Evolutionary conservation across 2,888 invertebrate genomes (phyloP).

Genomic region (Andricus quercusramuli): DNA sequence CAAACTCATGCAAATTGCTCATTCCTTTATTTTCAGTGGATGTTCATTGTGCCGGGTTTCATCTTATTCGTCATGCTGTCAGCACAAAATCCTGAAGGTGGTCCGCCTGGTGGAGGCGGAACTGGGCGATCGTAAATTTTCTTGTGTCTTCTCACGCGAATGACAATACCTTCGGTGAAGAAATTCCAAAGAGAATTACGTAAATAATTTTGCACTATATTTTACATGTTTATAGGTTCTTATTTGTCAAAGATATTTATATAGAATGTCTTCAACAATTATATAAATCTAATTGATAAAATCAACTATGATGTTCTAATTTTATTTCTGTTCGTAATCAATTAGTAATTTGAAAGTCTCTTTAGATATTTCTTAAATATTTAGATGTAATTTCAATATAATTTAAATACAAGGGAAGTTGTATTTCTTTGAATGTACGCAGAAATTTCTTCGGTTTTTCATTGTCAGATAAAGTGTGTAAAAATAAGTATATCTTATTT

Average conservation of each 20-base stretch:
- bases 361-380: too few species aligned
- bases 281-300: neutral
- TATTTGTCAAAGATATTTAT: neutral
- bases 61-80: conserved; percentile 94
- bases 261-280: neutral
- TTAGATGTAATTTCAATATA: too few species aligned
- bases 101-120: conserved; percentile 71
- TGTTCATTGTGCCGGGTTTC: conserved; percentile 97
- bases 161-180: neutral
- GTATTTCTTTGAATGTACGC: too few species aligned
- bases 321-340: too few species aligned
- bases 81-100: conserved; percentile 89
- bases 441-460: too few species aligned
- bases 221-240: neutral
- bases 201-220: neutral
- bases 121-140: conserved; percentile 68
- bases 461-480: too few species aligned
- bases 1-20: too few species aligned
- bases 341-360: too few species aligned
- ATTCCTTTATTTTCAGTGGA: conserved; percentile 89
- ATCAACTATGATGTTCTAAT: too few species aligned
- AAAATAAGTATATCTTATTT: too few species aligned
- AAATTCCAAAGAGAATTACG: neutral
- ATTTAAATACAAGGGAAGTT: too few species aligned
- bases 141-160: neutral